phyloP scores from a whole-genome alignment of 2,888 invertebrate genomes.

The Cheiracanthium punctorium region DNA sequence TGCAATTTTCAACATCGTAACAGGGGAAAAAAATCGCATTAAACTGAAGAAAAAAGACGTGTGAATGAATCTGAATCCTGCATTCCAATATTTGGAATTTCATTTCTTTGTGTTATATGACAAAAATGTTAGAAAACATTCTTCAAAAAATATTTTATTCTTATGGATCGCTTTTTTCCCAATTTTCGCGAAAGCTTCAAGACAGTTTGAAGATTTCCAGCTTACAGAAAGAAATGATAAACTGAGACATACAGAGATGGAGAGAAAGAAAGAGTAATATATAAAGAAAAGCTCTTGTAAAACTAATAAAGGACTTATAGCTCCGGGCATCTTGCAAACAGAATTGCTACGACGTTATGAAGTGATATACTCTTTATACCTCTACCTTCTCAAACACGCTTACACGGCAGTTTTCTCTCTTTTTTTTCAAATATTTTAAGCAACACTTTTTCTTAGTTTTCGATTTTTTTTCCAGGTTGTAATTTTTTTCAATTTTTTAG shows the following conservation, averaged over 20 bases:
- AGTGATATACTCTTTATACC: slow-evolving; percentile 25
- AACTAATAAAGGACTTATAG: slow-evolving; percentile 49
- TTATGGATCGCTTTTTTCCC: not conserved
- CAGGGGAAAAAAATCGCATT: too few relatives aligned
- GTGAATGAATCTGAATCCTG: not conserved
- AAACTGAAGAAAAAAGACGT: too few relatives aligned
- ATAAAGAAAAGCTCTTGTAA: slow-evolving; percentile 22
- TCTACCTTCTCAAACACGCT: slow-evolving; percentile 40
- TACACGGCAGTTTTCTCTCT: slow-evolving; percentile 19
- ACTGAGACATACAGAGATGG: not conserved
- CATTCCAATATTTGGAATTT: not conserved
- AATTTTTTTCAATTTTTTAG: not conserved
- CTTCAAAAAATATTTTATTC: not conserved
- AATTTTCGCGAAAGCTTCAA: not conserved
- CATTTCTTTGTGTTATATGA: not conserved
- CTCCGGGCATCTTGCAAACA: slow-evolving; percentile 44
- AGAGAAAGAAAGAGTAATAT: not conserved
- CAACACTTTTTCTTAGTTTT: slow-evolving; percentile 7
- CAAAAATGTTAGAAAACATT: slow-evolving; percentile 1
- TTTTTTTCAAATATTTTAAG: slow-evolving; percentile 4
- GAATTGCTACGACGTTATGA: slow-evolving; percentile 37
- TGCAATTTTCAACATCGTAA: too few relatives aligned
- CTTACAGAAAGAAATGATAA: slow-evolving; percentile 9
- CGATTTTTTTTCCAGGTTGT: not conserved
- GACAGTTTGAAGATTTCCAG: slow-evolving; percentile 17